Evolutionary conservation across 1,140 invertebrate genomes (phyloP), one percentile per base, ranked within the genome.

Genomic region (Cecropterus lyciades): DNA sequence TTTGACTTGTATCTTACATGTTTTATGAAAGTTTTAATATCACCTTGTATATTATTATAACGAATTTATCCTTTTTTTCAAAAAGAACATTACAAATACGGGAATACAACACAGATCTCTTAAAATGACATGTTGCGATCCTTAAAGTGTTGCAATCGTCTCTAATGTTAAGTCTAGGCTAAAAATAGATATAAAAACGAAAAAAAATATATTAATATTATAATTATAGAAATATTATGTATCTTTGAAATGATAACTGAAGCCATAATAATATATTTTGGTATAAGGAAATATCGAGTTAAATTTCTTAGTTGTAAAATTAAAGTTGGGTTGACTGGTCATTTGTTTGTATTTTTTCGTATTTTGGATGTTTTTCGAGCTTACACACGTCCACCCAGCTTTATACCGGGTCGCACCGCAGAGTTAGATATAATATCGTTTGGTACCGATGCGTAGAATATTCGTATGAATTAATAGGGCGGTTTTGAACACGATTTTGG

Each of bases 251-350:
- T 78, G 73, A 88, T 82, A 88, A 88, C 82, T 87, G 80, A 89
- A 85, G 89, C 89, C 89, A 91, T 91, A 91, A 91, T 89, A 89
- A 91, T 89, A 89, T 91, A 89, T 91, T 91, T 91, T 91, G 89
- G 89, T 91, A 91, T 89, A 89, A 87, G 89, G 74, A 87, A 74
- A 73, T 81, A 84, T 81, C 69, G 79, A 75, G 65, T 80, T 77
- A 80, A 90, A 87, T 77, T 83, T 84, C 68, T 80, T 87, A 82
- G 82, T 84, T 77, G 49, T 79, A 75, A 69, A 68, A 69, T 74
- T 40, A 46, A 80, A 80, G 75, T 82, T 84, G 80, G 84, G 77
- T 85, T 69, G 76, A 77, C 74, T 63, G 67, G 66, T 70, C 20
- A 43, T 42, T 70, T 13, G 51, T 51, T 76, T 30, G 59, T 65